Conservation (phyloP, 53 echinoderm and acorn worm genomes). For the Echinometra lucunter region DNA sequence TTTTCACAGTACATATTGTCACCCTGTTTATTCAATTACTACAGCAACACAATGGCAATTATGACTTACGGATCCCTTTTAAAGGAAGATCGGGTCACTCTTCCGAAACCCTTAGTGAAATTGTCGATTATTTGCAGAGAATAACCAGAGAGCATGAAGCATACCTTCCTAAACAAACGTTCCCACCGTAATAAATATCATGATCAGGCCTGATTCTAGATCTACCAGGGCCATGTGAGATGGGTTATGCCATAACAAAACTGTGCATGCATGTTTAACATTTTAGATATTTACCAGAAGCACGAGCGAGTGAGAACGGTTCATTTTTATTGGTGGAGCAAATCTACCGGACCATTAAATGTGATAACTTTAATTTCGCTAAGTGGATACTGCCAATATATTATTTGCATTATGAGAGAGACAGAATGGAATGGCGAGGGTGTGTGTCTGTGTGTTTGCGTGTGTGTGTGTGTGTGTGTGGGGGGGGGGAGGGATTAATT, state of each 20-base stretch:
- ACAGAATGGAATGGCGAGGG: background rate
- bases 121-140: background rate
- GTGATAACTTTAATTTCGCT: conserved; percentile 45
- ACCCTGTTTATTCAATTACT: background rate
- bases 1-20: background rate
- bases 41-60: background rate
- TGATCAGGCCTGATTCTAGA: background rate
- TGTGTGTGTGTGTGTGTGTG: background rate
- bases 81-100: background rate
- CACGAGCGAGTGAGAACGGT: background rate
- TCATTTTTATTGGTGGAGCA: background rate
- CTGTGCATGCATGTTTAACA: background rate
- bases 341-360: conserved; percentile 34
- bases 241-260: background rate
- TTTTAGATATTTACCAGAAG: background rate
- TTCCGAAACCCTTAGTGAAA: background rate
- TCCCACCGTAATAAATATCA: background rate
- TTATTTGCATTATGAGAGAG: conserved; percentile 7
- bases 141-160: background rate
- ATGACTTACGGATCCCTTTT: background rate
- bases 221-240: background rate
- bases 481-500: background rate
- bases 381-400: conserved; percentile 31
- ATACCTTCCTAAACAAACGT: background rate
- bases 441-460: too few relatives aligned